phyloP scores from a whole-genome alignment of 2,797 vertebrate species.

The Nannoperca australis region DNA sequence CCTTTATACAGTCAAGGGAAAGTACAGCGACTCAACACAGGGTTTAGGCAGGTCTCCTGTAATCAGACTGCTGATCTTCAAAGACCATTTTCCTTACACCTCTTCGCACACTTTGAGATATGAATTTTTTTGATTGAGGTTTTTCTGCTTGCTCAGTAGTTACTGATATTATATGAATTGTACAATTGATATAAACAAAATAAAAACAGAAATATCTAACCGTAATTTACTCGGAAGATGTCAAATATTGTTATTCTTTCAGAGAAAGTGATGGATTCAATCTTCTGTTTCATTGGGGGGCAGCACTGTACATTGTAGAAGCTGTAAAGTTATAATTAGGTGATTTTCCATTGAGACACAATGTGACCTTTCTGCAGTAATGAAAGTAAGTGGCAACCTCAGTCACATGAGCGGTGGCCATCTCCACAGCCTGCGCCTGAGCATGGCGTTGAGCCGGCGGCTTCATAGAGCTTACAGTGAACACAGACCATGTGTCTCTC shows the following conservation, averaged over 20 bases:
- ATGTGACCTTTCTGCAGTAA: constrained; percentile 85
- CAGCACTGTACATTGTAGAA: constrained; percentile 60
- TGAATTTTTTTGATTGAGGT: neutral
- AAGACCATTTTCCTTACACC: constrained; percentile 47
- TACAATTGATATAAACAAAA: neutral
- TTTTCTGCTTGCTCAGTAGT: neutral
- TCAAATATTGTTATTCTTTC: constrained; percentile 19
- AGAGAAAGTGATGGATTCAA: constrained; percentile 39
- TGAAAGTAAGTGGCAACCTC: constrained; percentile 77
- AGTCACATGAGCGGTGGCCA: constrained; percentile 77
- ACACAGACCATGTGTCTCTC: constrained; percentile 60
- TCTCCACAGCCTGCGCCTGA: constrained; percentile 57
- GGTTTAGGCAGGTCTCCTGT: constrained; percentile 68
- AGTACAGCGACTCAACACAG: constrained; percentile 78
- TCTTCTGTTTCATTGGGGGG: constrained; percentile 38
- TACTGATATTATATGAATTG: neutral
- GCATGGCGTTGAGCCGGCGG: constrained; percentile 71
- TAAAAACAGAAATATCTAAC: neutral
- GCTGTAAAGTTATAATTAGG: constrained; percentile 84
- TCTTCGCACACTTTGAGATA: constrained; percentile 4
- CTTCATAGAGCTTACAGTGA: constrained; percentile 71
- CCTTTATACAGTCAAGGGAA: constrained; percentile 85
- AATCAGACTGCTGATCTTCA: constrained; percentile 74
- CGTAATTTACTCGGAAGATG: neutral
- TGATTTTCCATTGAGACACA: constrained; percentile 79